phyloP scores from a whole-genome alignment of 2,797 vertebrate species.

The Moxostoma hubbsi region DNA sequence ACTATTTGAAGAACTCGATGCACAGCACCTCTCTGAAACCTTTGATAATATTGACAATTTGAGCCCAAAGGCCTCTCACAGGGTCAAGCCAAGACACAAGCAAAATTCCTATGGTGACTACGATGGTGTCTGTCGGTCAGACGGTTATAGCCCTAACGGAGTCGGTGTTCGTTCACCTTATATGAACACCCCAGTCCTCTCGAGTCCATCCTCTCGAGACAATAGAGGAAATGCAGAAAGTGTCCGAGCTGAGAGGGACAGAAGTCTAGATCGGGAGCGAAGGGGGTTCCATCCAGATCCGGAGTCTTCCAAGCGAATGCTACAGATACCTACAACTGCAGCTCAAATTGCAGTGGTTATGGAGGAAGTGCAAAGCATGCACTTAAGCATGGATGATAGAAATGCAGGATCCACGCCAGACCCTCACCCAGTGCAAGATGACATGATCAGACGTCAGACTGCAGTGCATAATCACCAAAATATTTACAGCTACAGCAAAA shows the following conservation, averaged over 20 bases:
- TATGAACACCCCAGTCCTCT: constrained; percentile 88
- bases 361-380: constrained; percentile 86
- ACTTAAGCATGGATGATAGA: constrained; percentile 81
- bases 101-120: constrained; percentile 83
- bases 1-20: constrained; percentile 94
- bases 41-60: constrained; percentile 99
- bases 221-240: constrained; percentile 78
- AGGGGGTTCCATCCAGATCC: constrained; percentile 78
- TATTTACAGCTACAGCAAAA: constrained; percentile 79
- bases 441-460: constrained; percentile 79
- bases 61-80: constrained; percentile 90
- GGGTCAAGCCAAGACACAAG: constrained; percentile 86
- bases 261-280: constrained; percentile 81
- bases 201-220: constrained; percentile 81
- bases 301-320: constrained; percentile 80
- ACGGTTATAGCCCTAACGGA: constrained; percentile 80
- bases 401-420: constrained; percentile 76
- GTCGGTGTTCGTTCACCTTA: constrained; percentile 83
- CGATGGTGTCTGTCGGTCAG: constrained; percentile 77
- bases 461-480: constrained; percentile 77
- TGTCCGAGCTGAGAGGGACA: constrained; percentile 82
- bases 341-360: constrained; percentile 85
- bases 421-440: constrained; percentile 78
- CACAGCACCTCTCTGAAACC: constrained; percentile 97
- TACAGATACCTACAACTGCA: constrained; percentile 80